Base-by-base conservation (phyloP, 2,888 invertebrate species). In the Linyphia triangularis region DNA sequence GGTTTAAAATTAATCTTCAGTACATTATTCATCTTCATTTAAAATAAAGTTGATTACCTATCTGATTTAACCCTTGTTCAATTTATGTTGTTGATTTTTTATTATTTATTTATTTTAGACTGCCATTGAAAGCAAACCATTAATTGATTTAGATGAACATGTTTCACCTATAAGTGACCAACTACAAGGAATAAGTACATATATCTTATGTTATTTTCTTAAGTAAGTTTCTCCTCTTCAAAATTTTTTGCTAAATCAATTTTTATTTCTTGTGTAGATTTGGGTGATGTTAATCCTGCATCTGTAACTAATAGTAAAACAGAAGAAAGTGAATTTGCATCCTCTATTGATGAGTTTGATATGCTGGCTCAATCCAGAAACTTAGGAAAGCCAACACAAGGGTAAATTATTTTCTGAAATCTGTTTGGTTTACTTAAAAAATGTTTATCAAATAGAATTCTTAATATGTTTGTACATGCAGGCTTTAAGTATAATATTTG, bases 281-380 rank as follows among this genome's bases (percentile, higher is more conserved):
- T 86, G 9, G 63, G 69, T 70, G 26, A 61, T 67, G 10, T 24
- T 24, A 51, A 43, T 24, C 33, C 24, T 24, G 30, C 57, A 22
- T 19, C 69, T 24, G 33, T 26, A 24, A 24, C 51, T 26, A 28
- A 6, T 16, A n/a, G n/a, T n/a, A 61, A 40, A 19, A 67, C 24
- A 1, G 7, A 37, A 40, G 78, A 59, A 28, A 30, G 43, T 26
- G 24, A 59, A 22, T 26, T 30, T 28, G 69, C 28, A 5, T 70
- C 63, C 28, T 57, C 57, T 28, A 40, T 75, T 43, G 89, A 89
- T 85, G 89, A 89, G 24, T 89, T 89, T 77, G 89, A 85, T 63
- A 89, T 89, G 85, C 28, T 89, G 51, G 89, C 89, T 57, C 89
- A 89, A 19, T 89, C 89, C 10, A 89, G 89, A 37, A 89, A 59